Percentiles rank a stretch among this genome's conserved stretches.
phyloP scores from a whole-genome alignment of 2,113 vertebrate genomes.

The Gorsachius goisagi region DNA sequence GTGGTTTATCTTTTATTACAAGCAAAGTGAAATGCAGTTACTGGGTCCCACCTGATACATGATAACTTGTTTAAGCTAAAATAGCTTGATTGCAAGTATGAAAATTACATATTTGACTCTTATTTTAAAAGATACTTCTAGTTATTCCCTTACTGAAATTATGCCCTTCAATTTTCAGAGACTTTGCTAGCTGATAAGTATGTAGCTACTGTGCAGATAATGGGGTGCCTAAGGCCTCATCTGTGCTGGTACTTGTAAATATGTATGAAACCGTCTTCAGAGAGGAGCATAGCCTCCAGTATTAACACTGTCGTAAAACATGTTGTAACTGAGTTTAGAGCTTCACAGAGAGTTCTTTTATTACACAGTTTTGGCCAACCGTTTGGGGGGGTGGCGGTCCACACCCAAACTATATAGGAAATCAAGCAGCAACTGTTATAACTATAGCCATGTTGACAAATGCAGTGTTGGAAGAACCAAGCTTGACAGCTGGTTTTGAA shows the following conservation, averaged over 20 bases:
- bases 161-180: neutral
- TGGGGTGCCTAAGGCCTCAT: neutral
- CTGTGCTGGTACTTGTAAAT: neutral
- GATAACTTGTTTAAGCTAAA: neutral
- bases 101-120: neutral
- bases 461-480: neutral
- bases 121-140: neutral
- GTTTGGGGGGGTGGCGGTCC: rapidly evolving
- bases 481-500: neutral
- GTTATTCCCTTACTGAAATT: neutral
- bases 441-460: neutral
- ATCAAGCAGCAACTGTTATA: neutral
- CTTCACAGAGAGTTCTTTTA: neutral
- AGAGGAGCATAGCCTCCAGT: neutral
- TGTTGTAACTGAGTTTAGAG: neutral
- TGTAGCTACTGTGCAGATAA: neutral
- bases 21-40: neutral
- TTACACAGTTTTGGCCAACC: neutral
- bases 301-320: neutral
- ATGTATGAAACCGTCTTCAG: neutral
- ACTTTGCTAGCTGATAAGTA: neutral
- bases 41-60: neutral
- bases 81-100: neutral
- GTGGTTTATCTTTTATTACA: neutral
- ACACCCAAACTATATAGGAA: neutral